A percentile compares a stretch with the other conserved stretches of the same genome.
Conservation (phyloP, 2,113 vertebrate genomes). For the Scytalopus superciliaris region DNA sequence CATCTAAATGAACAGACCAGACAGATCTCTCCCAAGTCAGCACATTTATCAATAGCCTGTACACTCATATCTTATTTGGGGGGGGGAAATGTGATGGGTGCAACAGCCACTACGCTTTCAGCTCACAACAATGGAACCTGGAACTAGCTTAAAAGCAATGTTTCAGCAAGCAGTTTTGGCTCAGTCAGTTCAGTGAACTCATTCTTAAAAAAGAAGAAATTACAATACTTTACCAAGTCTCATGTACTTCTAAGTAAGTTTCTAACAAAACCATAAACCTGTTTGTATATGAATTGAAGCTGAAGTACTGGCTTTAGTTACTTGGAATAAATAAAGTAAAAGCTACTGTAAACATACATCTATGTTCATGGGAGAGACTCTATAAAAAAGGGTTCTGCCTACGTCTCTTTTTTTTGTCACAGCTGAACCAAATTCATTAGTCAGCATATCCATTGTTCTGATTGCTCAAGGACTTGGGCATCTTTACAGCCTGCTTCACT, state of each 20-base stretch:
- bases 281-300: not conserved
- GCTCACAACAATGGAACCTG: not conserved
- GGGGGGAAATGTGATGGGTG: conserved; percentile 1
- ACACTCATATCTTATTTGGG: conserved; percentile 58
- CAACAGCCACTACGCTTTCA: not conserved
- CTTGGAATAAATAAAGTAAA: not conserved
- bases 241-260: not conserved
- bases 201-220: conserved; percentile 41
- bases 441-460: not conserved
- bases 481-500: not conserved
- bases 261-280: conserved; percentile 36
- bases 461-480: not conserved
- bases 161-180: conserved; percentile 69
- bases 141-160: conserved; percentile 67
- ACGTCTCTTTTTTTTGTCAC: not conserved
- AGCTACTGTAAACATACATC: not conserved
- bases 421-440: not conserved
- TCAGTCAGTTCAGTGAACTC: conserved; percentile 44
- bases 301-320: conserved; percentile 42
- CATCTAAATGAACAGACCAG: conserved; percentile 99
- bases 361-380: not conserved
- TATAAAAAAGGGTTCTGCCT: not conserved
- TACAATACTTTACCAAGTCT: not conserved
- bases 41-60: conserved; percentile 78
- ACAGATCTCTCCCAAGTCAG: conserved; percentile 95